Base-by-base conservation (phyloP, 2,888 invertebrate genomes). In the Leucophenga montana region DNA sequence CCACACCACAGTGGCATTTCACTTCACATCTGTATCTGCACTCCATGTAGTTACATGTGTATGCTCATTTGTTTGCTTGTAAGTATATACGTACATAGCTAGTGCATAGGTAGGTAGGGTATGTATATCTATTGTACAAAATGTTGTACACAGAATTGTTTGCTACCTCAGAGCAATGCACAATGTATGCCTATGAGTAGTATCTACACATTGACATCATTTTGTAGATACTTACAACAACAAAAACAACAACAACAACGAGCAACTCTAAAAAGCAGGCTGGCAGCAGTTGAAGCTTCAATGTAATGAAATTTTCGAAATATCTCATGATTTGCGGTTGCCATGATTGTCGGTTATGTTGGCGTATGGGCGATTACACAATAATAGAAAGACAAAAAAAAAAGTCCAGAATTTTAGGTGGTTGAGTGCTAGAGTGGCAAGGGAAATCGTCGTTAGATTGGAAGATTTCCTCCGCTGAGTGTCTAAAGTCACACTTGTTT, bases 221-320 rank as follows among this genome's bases (percentile, higher is more conserved):
- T 64, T 64, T 48, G 27, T 48, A 48, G 46, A 48, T 61, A 64
- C 11, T 11, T 8, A 39, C 11, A 11, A 11, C 8, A 11, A 11
- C 39, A 39, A 1, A 3, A 39, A 8, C 39, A 8, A 16, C 22
- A 18, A 61, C 33, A 16, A 59, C 33, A 33, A 31, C 8, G 50
- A 14, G 46, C 22, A 20, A 62, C 62, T 8, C 1, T 46, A n/a
- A 57, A n/a, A 62, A 6, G 27, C 61, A 61, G 13, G 8, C n/a
- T 48, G n/a, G 1, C 66, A 67, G 68, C 77, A 39, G 39, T 39
- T 39, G 39, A 39, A 39, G 39, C 11, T 39, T 1, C 5, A 73
- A 70, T 78, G 73, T 82, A 84, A 82, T 82, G 81, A 84, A 84
- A 82, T 84, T 81, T 82, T 82, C 79, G 73, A 84, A 81, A 82